phyloP scores from a whole-genome alignment of 2,888 invertebrate species.

The Xanthia icteritia region DNA sequence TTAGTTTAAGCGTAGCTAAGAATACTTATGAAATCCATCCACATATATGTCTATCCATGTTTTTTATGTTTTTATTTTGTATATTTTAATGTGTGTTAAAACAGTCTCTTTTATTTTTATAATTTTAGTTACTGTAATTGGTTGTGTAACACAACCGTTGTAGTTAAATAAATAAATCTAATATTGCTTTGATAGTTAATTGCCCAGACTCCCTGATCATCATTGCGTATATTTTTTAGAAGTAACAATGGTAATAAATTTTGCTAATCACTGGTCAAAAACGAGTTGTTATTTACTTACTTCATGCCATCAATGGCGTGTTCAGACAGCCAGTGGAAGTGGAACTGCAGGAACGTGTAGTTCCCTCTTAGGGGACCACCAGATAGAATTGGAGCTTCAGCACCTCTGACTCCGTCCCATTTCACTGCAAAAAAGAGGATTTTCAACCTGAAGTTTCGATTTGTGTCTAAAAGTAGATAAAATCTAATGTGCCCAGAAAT shows the following conservation, averaged over 20 bases:
- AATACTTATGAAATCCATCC: background rate
- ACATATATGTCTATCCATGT: background rate
- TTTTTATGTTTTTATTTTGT: too few relatives aligned
- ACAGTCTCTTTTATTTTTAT: too few relatives aligned
- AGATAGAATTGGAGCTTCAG: slow-evolving; percentile 77
- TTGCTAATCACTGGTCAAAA: background rate
- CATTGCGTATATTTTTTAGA: background rate
- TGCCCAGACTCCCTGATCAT: background rate
- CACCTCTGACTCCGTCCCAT: slow-evolving; percentile 73
- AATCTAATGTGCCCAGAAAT: background rate
- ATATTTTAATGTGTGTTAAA: too few relatives aligned
- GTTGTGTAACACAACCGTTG: too few relatives aligned
- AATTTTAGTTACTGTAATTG: too few relatives aligned
- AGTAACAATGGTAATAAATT: too few relatives aligned
- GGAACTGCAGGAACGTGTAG: slow-evolving; percentile 93
- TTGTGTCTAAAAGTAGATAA: background rate
- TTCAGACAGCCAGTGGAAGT: slow-evolving; percentile 96
- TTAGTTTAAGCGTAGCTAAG: background rate
- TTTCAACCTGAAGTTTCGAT: background rate
- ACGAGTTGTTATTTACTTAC: slow-evolving; percentile 73
- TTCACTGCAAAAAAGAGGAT: slow-evolving; percentile 73
- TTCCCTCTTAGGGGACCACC: slow-evolving; percentile 92
- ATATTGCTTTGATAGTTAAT: background rate
- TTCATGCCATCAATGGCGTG: slow-evolving; percentile 93
- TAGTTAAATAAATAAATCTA: too few relatives aligned